Evolutionary conservation across 2,797 vertebrate species (phyloP).

Genomic region (Petrocephalus schoutedeni): DNA sequence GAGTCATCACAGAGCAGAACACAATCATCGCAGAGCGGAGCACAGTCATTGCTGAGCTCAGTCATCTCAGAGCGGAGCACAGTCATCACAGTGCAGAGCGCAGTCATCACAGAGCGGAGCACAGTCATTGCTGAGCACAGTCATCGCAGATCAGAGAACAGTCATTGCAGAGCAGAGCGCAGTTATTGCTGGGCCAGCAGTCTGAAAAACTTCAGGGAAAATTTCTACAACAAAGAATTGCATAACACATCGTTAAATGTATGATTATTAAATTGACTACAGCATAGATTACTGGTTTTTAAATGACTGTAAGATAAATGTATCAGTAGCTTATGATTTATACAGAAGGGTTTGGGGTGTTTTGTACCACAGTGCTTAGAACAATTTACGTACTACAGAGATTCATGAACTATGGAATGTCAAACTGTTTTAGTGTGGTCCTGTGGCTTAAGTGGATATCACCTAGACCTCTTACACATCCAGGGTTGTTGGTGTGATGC

Average conservation of each 20-base stretch:
- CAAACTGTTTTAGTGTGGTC: background rate
- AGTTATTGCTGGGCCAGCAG: no score
- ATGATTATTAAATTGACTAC: background rate
- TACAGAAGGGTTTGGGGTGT: background rate
- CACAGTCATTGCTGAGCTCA: no score
- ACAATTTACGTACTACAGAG: background rate
- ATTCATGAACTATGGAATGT: background rate
- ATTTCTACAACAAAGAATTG: background rate
- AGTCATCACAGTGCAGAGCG: no score
- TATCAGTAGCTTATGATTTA: background rate
- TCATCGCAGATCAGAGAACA: no score
- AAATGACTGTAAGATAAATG: background rate
- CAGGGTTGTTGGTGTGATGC: background rate
- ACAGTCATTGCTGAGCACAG: background rate
- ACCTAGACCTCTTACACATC: background rate
- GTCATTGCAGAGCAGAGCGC: background rate
- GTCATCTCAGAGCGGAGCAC: no score
- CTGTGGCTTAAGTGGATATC: background rate
- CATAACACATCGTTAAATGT: background rate
- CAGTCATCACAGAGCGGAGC: no score
- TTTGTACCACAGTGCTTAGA: background rate
- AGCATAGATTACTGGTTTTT: background rate
- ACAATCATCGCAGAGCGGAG: no score
- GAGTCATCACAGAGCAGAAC: no score
- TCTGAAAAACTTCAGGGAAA: background rate